Base-by-base conservation (phyloP, 2,888 invertebrate genomes). In the Drosophila fungiperda region DNA sequence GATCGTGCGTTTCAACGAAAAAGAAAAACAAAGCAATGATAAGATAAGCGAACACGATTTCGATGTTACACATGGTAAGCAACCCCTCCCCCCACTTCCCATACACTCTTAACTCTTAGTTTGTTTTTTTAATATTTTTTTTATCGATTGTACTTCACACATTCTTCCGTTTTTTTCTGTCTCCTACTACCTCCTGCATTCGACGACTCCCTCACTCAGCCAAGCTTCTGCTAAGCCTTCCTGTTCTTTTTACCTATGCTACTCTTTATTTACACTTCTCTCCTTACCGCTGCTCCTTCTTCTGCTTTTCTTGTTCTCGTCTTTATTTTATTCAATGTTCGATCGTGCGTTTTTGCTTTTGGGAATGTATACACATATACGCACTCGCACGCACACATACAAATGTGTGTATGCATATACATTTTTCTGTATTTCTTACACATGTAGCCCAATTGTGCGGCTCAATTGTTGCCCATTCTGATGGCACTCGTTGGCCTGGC, bases 381-480 rank as follows among this genome's bases (percentile, higher is more conserved):
- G 49, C 64, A 33, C 26, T 45, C 40, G 50, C 36, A 12, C 20
- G 4, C 7, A 57, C 50, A 48, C 29, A n/a, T 50, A 33, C 33
- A 49, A 42, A 52, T 52, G 29, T 17, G 32, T 38, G 29, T 52
- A 29, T 29, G 36, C 20, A 20, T 40, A 7, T 48, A 52, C 64
- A 48, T 32, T 45, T 54, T 20, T 48, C 35, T 40, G 11, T 52
- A 45, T 35, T 59, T 49, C 63, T 17, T 52, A 61, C 54, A 42
- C 60, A 38, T 55, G 42, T 68, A 85, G 83, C 77, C 87, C 83
- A 83, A 88, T 84, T 82, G 83, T 82, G 48, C 65, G 72, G 73
- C 82, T 87, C 85, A 85, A 85, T 88, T 88, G 81, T 80, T 78
- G 86, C 66, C 78, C 76, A 73, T 80, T 88, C 86, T 70, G 55